A percentile compares a stretch with the other conserved stretches of the same genome.
Evolutionary conservation across 92 coral and sea anemone species (phyloP).

Genomic region (Porites cylindrica): DNA sequence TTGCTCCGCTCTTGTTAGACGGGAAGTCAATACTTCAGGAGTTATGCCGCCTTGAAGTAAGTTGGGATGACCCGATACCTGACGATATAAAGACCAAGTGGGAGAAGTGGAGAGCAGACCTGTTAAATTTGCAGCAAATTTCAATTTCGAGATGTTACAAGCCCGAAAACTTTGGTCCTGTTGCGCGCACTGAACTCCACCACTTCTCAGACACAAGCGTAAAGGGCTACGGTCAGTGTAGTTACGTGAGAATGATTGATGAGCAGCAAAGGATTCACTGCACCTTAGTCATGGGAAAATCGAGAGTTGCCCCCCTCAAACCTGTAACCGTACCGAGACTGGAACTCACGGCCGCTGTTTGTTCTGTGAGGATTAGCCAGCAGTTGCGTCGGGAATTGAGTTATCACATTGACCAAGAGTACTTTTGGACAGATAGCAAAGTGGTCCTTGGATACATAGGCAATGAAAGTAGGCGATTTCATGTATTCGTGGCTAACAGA

Average conservation of each 20-base stretch:
- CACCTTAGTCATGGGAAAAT: slow-evolving; percentile 55
- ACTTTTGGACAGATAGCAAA: slow-evolving; percentile 62
- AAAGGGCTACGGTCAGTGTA: slow-evolving; percentile 70
- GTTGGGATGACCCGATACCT: too few species aligned
- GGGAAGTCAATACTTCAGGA: too few species aligned
- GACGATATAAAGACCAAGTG: too few species aligned
- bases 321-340: slow-evolving; percentile 53
- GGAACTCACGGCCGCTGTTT: slow-evolving; percentile 54
- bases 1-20: too few species aligned
- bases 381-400: not conserved
- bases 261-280: slow-evolving; percentile 48
- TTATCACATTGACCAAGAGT: slow-evolving; percentile 10
- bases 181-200: slow-evolving; percentile 35
- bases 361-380: not conserved
- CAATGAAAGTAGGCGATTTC: slow-evolving; percentile 54
- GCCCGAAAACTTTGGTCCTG: not conserved
- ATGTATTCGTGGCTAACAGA: too few species aligned
- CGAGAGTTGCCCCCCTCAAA: slow-evolving; percentile 30
- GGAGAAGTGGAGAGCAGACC: too few species aligned
- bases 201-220: slow-evolving; percentile 20
- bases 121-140: too few species aligned
- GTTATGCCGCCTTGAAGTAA: too few species aligned
- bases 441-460: slow-evolving; percentile 65
- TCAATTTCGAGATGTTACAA: too few species aligned
- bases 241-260: slow-evolving; percentile 49